A percentile compares a stretch with the other conserved stretches of the same genome.
phyloP scores from a whole-genome alignment of 2,797 vertebrate genomes.

The Lagothrix lagotricha region DNA sequence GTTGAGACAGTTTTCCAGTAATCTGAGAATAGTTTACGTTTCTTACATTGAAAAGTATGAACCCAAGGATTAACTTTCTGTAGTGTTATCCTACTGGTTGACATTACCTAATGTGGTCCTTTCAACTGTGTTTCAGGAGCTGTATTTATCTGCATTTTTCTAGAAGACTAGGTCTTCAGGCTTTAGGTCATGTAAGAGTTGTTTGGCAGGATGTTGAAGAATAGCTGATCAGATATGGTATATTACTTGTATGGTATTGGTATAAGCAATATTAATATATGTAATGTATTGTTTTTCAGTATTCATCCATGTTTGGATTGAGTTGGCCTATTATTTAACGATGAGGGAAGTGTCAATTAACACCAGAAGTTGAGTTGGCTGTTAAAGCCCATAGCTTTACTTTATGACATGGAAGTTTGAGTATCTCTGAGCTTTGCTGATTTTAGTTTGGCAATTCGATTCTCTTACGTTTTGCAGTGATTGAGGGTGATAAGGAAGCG shows the following conservation, averaged over 20 bases:
- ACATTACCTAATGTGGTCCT: neutral
- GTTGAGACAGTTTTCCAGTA: neutral
- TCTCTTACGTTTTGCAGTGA: neutral
- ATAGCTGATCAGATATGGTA: neutral
- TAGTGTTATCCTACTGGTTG: neutral
- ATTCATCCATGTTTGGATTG: neutral
- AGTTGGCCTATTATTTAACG: neutral
- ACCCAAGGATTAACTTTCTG: neutral
- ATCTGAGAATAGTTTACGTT: neutral
- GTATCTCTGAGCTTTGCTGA: neutral
- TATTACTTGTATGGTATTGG: neutral
- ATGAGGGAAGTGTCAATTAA: neutral
- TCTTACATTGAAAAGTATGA: neutral
- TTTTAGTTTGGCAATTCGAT: neutral
- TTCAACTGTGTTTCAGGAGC: neutral
- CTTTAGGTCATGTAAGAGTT: neutral
- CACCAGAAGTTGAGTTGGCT: neutral
- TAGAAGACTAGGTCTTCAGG: neutral
- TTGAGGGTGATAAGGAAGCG: neutral
- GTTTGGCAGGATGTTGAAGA: neutral
- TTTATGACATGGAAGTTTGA: neutral
- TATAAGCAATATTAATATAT: neutral
- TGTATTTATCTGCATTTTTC: neutral
- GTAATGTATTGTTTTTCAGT: neutral
- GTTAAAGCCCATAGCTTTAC: neutral